These are phyloP conservation scores for Neosalanx taihuensis DNA, from an alignment of 2,797 vertebrate species.

Conservation along the genomic window DNA sequence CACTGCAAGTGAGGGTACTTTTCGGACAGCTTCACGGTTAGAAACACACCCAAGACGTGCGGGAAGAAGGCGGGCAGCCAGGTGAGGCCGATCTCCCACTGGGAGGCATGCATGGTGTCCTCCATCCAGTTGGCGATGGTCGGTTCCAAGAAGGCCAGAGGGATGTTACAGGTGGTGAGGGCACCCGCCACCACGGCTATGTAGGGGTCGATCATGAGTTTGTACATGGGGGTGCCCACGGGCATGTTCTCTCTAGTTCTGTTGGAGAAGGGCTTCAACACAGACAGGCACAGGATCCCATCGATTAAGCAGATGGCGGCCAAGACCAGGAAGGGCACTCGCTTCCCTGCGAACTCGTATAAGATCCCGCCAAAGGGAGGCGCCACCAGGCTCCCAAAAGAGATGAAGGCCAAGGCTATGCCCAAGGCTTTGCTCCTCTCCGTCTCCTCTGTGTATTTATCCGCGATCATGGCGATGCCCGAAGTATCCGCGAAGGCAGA, in stretches of 20 bases:
- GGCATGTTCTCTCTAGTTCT: constrained; percentile 88
- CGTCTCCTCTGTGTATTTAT: constrained; percentile 85
- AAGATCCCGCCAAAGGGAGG: constrained; percentile 94
- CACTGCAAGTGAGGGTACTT: constrained; percentile 93
- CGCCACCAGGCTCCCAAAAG: constrained; percentile 92
- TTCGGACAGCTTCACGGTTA: constrained; percentile 88
- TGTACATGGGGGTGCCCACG: constrained; percentile 91
- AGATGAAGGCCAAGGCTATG: constrained; percentile 94
- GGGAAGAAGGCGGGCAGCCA: constrained; percentile 98
- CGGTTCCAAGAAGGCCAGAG: constrained; percentile 94
- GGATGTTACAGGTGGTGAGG: constrained; percentile 93
- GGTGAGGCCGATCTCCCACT: constrained; percentile 94
- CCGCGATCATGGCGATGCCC: constrained; percentile 93
- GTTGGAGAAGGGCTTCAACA: constrained; percentile 83
- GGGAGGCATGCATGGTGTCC: constrained; percentile 82
- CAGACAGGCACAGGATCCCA: constrained; percentile 79
- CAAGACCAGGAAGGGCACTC: constrained; percentile 89
- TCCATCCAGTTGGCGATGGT: constrained; percentile 98
- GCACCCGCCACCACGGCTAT: constrained; percentile 94
- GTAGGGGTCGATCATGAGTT: constrained; percentile 94
- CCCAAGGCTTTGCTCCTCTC: constrained; percentile 91
- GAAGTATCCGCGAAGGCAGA: constrained; percentile 97
- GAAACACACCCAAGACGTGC: constrained; percentile 89
- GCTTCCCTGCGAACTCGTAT: constrained; percentile 85
- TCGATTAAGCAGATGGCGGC: constrained; percentile 85